These are phyloP conservation scores for Umimayanthus kanabou DNA, from an alignment of 92 coral and sea anemone genomes.

Conservation along the genomic window DNA sequence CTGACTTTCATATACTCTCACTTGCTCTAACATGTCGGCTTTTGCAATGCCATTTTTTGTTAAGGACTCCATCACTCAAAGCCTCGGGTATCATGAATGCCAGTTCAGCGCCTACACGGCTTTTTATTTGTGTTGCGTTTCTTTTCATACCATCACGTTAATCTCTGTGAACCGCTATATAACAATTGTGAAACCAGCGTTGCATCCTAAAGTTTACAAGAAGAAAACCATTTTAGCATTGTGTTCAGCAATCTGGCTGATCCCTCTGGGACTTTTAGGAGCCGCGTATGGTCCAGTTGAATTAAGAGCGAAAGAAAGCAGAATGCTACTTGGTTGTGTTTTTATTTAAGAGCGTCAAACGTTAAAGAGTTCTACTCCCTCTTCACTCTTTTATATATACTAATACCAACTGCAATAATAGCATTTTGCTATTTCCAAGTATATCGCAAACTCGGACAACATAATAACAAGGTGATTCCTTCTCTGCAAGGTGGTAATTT, in stretches of 20 bases:
- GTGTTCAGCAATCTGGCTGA: not conserved
- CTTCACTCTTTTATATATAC: not conserved
- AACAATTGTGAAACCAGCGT: not conserved
- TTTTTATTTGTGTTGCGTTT: not conserved
- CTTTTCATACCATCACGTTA: not conserved
- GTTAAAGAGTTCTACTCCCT: too few species aligned
- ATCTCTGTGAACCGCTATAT: constrained; percentile 1
- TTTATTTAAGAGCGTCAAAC: not conserved
- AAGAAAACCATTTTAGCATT: not conserved
- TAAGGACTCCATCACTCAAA: not conserved
- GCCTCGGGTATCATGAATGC: not conserved
- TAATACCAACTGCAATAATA: not conserved
- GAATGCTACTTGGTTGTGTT: not conserved
- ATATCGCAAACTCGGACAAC: not conserved
- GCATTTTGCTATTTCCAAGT: not conserved
- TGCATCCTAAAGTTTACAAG: not conserved
- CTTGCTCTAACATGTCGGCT: not conserved
- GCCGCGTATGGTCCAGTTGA: not conserved
- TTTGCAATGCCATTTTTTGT: not conserved
- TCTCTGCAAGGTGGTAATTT: not conserved
- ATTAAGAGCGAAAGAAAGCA: not conserved
- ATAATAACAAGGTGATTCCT: not conserved
- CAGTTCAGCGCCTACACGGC: not conserved
- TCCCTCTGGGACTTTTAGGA: not conserved
- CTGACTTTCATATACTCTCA: not conserved